These are phyloP conservation scores for Perca flavescens DNA, from an alignment of 2,113 vertebrate species.

Conservation along the genomic window DNA sequence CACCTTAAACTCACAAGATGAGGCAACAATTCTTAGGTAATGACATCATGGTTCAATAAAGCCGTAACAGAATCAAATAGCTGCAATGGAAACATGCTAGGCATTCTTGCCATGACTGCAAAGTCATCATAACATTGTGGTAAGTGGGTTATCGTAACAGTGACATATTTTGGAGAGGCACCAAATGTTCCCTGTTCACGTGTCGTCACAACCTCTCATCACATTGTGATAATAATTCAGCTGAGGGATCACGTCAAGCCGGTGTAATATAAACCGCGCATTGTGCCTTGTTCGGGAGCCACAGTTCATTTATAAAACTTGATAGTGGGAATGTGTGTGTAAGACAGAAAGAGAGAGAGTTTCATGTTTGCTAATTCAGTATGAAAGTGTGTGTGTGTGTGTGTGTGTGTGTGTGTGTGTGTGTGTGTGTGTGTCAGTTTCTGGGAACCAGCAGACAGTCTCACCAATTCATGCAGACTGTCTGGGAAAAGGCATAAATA, in stretches of 20 bases:
- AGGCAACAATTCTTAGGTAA: not conserved
- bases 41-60: constrained; percentile 2
- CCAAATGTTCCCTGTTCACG: constrained; percentile 71
- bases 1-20: not conserved
- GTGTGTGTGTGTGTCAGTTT: constrained; percentile 29
- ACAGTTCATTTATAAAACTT: constrained; percentile 75
- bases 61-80: not conserved
- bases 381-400: not conserved
- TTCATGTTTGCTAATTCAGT: too few species aligned
- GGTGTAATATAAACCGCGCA: constrained; percentile 63
- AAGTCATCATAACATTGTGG: constrained; percentile 54
- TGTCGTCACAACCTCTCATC: constrained; percentile 77
- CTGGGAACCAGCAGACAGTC: constrained; percentile 49
- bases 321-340: constrained; percentile 32
- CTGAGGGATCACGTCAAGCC: constrained; percentile 58
- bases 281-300: constrained; percentile 55
- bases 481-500: constrained; percentile 54
- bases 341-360: too few species aligned
- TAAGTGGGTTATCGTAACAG: constrained; percentile 70
- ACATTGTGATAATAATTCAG: constrained; percentile 72
- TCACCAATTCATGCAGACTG: constrained; percentile 37
- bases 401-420: not conserved
- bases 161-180: constrained; percentile 75
- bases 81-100: constrained; percentile 21
- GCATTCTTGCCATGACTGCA: constrained; percentile 38